phyloP scores from a whole-genome alignment of 1,140 invertebrate species.

The Chionoecetes opilio region DNA sequence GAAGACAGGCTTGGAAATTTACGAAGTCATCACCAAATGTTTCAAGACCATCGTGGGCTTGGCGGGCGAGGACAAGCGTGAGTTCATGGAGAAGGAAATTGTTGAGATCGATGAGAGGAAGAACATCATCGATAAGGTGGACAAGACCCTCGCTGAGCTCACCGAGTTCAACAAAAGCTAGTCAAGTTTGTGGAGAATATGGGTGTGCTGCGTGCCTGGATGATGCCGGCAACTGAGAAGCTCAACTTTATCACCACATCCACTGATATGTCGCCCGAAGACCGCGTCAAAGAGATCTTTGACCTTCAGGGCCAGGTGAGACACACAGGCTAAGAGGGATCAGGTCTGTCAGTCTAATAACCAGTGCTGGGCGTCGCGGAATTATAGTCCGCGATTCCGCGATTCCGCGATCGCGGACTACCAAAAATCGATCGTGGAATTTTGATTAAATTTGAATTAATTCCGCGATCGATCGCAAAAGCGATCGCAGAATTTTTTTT shows the following conservation, averaged over 20 bases:
- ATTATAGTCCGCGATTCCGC: too few species aligned
- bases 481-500: too few species aligned
- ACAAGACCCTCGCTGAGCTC: conserved; percentile 78
- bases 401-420: too few species aligned
- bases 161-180: conserved; percentile 78
- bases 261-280: conserved; percentile 81
- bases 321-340: not conserved
- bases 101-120: conserved; percentile 80
- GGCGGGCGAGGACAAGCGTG: conserved; percentile 81
- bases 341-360: not conserved
- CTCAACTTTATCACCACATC: conserved; percentile 81
- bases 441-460: too few species aligned
- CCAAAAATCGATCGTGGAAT: too few species aligned
- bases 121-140: conserved; percentile 80
- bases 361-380: too few species aligned
- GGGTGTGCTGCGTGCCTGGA: conserved; percentile 78
- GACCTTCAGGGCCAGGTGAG: conserved; percentile 80
- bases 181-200: conserved; percentile 79
- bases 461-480: too few species aligned
- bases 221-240: conserved; percentile 81
- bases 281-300: conserved; percentile 81
- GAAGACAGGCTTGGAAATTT: conserved; percentile 76
- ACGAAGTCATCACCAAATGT: conserved; percentile 68
- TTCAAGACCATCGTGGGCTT: conserved; percentile 80
- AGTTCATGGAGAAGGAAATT: conserved; percentile 81